Evolutionary conservation across 2,797 vertebrate genomes (phyloP), one percentile per base, ranked within the genome.

Genomic region (Anguilla pacifica): DNA sequence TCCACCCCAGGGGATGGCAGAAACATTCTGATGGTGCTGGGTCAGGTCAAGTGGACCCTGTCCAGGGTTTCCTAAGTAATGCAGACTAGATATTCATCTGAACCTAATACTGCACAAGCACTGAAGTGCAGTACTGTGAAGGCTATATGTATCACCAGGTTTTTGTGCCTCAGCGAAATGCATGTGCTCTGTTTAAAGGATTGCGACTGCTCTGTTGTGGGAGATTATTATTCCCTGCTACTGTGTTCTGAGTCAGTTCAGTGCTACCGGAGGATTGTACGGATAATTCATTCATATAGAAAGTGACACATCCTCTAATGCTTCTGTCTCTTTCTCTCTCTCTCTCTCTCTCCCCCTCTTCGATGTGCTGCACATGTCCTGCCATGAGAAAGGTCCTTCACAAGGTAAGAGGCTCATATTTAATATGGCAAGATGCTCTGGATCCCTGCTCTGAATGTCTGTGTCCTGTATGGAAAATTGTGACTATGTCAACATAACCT

Each of bases 371-470:
- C 15, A 15, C 11, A 13, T 83, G 2, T 53, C 25, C 82, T 57
- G 28, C n/a, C 82, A 55, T 57, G 25, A 31, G 51, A 83, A 55
- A 49, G 53, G 10, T 55, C 51, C 51, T 57, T 53, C 46, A 3
- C 1, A n/a, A 57, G 82, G 82, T 83, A 83, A 83, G 51, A 53
- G 49, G 51, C n/a, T 55, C n/a, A 57, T 28, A 55, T 83, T 83
- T 19, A 55, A n/a, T 81, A n/a, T 0, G 22, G 15, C 5, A 81
- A 49, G 22, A 6, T 49, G 39, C 11, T 10, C 19, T 81, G 43
- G 77, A n/a, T 49, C 1, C 9, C 77, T 35, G 39, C 22, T 22
- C 39, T 81, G 77, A 25, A 81, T 81, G 6, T 49, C 6, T 25
- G 43, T 81, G 77, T 2, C 15, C 39, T 7, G 43, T 81, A 3